phyloP scores from a whole-genome alignment of 1,140 invertebrate species.

The Diploscapter pachys region DNA sequence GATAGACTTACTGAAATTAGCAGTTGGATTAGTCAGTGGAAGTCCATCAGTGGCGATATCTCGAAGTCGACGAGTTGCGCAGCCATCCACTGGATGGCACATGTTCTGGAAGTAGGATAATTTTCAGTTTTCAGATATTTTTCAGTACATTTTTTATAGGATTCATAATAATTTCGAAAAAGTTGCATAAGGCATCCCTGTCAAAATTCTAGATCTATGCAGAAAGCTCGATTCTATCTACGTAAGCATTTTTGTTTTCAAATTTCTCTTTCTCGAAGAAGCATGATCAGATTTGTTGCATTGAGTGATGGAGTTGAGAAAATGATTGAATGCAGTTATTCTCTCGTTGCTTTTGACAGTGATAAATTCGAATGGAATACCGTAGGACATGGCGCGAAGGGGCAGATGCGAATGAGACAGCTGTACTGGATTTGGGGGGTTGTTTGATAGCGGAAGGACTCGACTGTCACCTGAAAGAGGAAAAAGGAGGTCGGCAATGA shows the following conservation, averaged over 20 bases:
- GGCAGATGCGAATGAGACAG: slow-evolving; percentile 55
- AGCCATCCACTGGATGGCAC: slow-evolving; percentile 34
- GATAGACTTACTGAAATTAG: too few relatives aligned
- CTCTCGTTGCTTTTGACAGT: too few relatives aligned
- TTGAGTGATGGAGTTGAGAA: neutral
- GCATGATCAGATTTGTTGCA: neutral
- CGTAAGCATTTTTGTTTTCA: too few relatives aligned
- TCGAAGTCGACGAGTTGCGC: slow-evolving; percentile 22
- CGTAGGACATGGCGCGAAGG: slow-evolving; percentile 51
- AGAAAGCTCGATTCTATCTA: too few relatives aligned
- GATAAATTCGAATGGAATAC: neutral
- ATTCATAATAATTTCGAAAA: too few relatives aligned
- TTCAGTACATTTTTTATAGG: neutral
- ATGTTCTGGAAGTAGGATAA: slow-evolving; percentile 12
- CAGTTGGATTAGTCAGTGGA: too few relatives aligned
- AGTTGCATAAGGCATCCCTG: too few relatives aligned
- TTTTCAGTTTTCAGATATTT: neutral
- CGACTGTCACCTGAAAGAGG: slow-evolving; percentile 50
- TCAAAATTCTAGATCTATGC: too few relatives aligned
- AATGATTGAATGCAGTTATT: neutral
- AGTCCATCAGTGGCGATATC: too few relatives aligned
- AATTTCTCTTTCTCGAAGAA: too few relatives aligned
- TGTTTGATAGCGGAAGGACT: slow-evolving; percentile 57
- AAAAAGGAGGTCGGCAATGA: too few relatives aligned
- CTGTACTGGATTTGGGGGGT: slow-evolving; percentile 58